Conservation (phyloP, 2,797 vertebrate genomes). For the Liparis tanakae region DNA sequence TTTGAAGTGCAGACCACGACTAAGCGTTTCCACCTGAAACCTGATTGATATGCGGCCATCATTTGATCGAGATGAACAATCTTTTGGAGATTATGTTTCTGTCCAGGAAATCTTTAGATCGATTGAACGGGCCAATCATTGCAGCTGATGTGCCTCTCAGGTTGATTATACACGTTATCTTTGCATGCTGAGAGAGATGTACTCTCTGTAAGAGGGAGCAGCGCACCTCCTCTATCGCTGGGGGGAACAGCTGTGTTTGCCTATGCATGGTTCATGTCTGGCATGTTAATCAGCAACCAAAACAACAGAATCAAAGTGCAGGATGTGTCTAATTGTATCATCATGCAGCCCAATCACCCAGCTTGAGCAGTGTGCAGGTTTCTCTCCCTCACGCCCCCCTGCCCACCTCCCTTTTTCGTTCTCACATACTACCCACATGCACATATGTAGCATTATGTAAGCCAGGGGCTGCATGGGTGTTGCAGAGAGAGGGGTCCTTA, state of each 20-base stretch:
- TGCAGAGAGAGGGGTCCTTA: slow-evolving; percentile 56
- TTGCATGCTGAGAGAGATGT: slow-evolving; percentile 11
- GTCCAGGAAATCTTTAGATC: slow-evolving; percentile 27
- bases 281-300: slow-evolving; percentile 50
- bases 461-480: slow-evolving; percentile 44
- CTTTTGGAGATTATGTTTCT: slow-evolving; percentile 22
- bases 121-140: slow-evolving; percentile 18
- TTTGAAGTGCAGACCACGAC: slow-evolving; percentile 79
- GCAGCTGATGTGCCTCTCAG: slow-evolving; percentile 15
- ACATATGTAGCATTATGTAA: slow-evolving; percentile 59
- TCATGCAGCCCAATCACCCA: slow-evolving; percentile 33
- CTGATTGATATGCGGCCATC: slow-evolving; percentile 58
- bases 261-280: slow-evolving; percentile 43
- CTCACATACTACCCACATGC: slow-evolving; percentile 40
- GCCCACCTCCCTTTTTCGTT: slow-evolving; percentile 6
- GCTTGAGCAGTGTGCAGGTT: slow-evolving; percentile 31
- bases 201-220: slow-evolving; percentile 9
- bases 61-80: slow-evolving; percentile 30
- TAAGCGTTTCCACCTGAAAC: slow-evolving; percentile 81
- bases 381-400: not conserved
- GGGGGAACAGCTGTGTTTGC: slow-evolving; percentile 56
- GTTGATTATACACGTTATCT: slow-evolving; percentile 24
- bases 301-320: slow-evolving; percentile 54
- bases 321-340: slow-evolving; percentile 52
- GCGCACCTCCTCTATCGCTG: slow-evolving; percentile 3